phyloP scores from a whole-genome alignment of 2,797 vertebrate species.

The Hyperoplus lanceolatus region DNA sequence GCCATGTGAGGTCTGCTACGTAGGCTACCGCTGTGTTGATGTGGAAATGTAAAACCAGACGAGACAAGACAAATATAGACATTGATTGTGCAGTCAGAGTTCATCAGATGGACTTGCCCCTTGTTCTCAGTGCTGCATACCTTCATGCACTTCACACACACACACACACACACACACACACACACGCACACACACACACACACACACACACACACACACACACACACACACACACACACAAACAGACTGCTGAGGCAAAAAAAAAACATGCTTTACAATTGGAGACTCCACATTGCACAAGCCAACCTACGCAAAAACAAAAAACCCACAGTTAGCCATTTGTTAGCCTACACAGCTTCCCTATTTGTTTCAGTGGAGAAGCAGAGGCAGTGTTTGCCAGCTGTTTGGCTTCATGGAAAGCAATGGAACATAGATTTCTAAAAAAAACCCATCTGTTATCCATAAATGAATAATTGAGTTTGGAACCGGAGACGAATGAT shows the following conservation, averaged over 20 bases:
- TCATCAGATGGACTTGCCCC: not conserved
- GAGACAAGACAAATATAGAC: constrained; percentile 8
- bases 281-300: constrained; percentile 25
- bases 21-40: constrained; percentile 60
- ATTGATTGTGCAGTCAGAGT: constrained; percentile 48
- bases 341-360: constrained; percentile 36
- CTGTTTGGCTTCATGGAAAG: constrained; percentile 21
- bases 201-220: constrained; percentile 13
- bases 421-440: constrained; percentile 11
- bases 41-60: constrained; percentile 35
- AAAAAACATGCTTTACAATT: constrained; percentile 33
- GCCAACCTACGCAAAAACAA: constrained; percentile 36
- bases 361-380: constrained; percentile 21
- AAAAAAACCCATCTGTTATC: constrained; percentile 27
- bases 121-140: not conserved
- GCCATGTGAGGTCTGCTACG: constrained; percentile 29
- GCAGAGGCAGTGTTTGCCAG: constrained; percentile 21
- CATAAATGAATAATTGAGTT: constrained; percentile 21
- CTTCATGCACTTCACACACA: constrained; percentile 17
- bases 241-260: constrained; percentile 16
- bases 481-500: constrained; percentile 9
- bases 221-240: constrained; percentile 31
- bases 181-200: constrained; percentile 25
- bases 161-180: constrained; percentile 21
- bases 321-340: constrained; percentile 35